These are phyloP conservation scores for Onychostoma macrolepis DNA, from an alignment of 2,113 vertebrate genomes.

Conservation along the genomic window DNA sequence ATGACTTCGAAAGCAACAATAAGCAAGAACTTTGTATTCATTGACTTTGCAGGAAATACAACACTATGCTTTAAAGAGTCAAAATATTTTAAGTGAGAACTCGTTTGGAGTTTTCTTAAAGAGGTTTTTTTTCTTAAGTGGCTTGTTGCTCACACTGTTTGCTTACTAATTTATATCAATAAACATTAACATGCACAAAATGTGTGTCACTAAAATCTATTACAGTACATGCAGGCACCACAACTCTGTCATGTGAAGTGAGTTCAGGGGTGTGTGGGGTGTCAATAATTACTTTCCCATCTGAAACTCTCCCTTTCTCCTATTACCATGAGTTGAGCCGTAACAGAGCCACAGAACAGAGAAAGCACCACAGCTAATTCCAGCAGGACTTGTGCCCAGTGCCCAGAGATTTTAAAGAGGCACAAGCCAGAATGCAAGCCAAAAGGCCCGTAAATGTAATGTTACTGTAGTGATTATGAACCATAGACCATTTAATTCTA, in stretches of 20 bases:
- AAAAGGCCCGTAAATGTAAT: not conserved
- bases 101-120: not conserved
- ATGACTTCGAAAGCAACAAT: slow-evolving; percentile 6
- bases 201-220: not conserved
- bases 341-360: slow-evolving; percentile 39
- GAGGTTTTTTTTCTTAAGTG: not conserved
- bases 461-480: not conserved
- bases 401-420: not conserved
- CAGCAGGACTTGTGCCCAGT: slow-evolving; percentile 2
- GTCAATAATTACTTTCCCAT: slow-evolving; percentile 63
- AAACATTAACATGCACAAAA: not conserved
- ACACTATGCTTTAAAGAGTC: not conserved
- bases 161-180: not conserved
- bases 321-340: slow-evolving; percentile 48
- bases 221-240: not conserved
- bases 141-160: not conserved
- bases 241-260: slow-evolving; percentile 32
- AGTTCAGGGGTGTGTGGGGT: slow-evolving; percentile 52
- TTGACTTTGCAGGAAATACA: not conserved
- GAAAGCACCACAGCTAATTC: slow-evolving; percentile 36
- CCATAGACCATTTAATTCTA: not conserved
- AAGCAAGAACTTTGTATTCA: not conserved
- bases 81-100: not conserved
- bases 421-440: not conserved
- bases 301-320: slow-evolving; percentile 57